Evolutionary conservation across 2,888 invertebrate genomes (phyloP), one percentile per base, ranked within the genome.

Genomic region (Volucella zonaria): DNA sequence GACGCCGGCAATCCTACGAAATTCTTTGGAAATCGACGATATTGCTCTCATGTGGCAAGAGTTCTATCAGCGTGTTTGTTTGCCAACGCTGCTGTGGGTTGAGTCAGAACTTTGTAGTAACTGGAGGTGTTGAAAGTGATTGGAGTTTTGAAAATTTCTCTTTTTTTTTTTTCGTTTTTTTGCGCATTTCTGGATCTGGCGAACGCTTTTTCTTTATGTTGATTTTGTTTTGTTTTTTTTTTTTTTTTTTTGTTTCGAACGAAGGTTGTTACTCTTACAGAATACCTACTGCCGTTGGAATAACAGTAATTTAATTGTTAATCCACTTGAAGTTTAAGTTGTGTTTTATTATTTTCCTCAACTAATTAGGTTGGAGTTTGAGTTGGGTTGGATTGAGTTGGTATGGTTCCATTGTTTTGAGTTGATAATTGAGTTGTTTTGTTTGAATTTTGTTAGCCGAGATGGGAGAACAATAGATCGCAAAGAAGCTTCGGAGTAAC

Each of bases 91-190:
- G 6, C 23, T 42, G 61, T 73, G 56, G 62, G 74, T 56, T 74
- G 58, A 58, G 40, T 70, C 47, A 70, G 58, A 70, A 70, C 47
- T 47, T 70, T 58, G 14, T 42, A 47, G 12, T 31, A 58, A 4
- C 18, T 23, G 47, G 40, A 58, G 40, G 58, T 70, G 70, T 67
- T 45, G 66, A 52, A 66, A 66, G 66, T 52, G 66, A 43, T 52
- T 40, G n/a, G 38, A 15, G 40, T 15, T 67, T 67, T 51, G 54
- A 67, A 67, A 67, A 54, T 43, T 54, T 42, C 23, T 43, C 52
- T 6, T 6, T 31, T 31, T 31, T 6, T 31, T 31, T 11, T 9
- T 18, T 9, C 15, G 10, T 8, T 49, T 8, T 8, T 49, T 8
- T 6, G 14, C 8, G 51, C 31, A 31, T 6, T 6, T 31, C 6